Percentiles rank a stretch among this genome's conserved stretches.
Conservation (phyloP, 92 coral and sea anemone species). For the Paramuricea clavata region DNA sequence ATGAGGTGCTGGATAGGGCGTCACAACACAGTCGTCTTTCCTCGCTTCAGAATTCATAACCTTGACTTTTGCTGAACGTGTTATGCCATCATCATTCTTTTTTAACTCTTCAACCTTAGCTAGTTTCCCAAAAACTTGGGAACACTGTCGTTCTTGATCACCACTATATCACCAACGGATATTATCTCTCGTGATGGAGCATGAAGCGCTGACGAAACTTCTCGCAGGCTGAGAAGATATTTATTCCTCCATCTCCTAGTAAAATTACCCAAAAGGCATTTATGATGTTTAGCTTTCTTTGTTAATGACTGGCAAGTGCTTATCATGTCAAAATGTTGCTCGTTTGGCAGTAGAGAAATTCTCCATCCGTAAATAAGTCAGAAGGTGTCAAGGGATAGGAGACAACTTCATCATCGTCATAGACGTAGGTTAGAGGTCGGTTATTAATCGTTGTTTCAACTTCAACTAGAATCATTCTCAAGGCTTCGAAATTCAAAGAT, state of each 20-base stretch:
- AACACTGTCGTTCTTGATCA: constrained; percentile 12
- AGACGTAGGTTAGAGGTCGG: constrained; percentile 11
- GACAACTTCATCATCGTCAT: constrained; percentile 14
- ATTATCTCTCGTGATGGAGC: constrained; percentile 25
- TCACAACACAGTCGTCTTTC: constrained; percentile 5
- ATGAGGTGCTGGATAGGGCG: constrained; percentile 33
- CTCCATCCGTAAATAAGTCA: not conserved
- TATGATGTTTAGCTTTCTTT: constrained; percentile 34
- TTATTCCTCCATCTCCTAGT: constrained; percentile 9
- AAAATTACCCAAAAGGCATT: constrained; percentile 8
- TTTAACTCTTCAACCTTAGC: constrained; percentile 11
- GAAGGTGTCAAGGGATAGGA: constrained; percentile 40
- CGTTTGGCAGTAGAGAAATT: not conserved
- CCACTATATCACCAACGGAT: constrained; percentile 22
- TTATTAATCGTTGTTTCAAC: constrained; percentile 20
- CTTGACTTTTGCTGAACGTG: constrained; percentile 16
- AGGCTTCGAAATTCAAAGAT: constrained; percentile 12
- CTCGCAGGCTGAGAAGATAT: constrained; percentile 31
- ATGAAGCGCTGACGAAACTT: constrained; percentile 3
- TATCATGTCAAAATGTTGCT: constrained; percentile 13
- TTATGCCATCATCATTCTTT: constrained; percentile 12
- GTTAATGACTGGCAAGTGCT: constrained; percentile 22
- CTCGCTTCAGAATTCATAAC: constrained; percentile 26
- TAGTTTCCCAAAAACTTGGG: constrained; percentile 32
- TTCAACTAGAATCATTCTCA: constrained; percentile 12